Evolutionary conservation across 2,888 invertebrate species (phyloP).

Genomic region (Tholera decimalis): DNA sequence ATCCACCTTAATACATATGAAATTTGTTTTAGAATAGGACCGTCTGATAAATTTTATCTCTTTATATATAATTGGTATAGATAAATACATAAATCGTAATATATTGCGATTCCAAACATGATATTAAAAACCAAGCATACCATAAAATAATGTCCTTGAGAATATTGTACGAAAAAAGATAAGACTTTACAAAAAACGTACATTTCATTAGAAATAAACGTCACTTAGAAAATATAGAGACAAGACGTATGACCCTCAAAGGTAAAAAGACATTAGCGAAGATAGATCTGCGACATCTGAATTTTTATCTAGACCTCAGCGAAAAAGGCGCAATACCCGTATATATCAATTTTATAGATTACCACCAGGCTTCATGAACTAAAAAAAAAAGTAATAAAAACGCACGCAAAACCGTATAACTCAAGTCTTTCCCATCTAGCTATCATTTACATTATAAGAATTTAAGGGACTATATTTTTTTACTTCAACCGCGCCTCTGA

Average conservation of each 20-base stretch:
- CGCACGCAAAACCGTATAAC: constrained; percentile 44
- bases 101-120: too few relatives aligned
- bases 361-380: constrained; percentile 52
- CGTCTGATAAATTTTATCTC: too few relatives aligned
- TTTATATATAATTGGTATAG: too few relatives aligned
- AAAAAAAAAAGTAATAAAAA: constrained; percentile 56
- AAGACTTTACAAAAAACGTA: constrained; percentile 12
- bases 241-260: constrained; percentile 52
- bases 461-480: constrained; percentile 54
- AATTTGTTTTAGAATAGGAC: too few relatives aligned
- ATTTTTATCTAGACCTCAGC: constrained; percentile 52
- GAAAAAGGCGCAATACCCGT: constrained; percentile 39
- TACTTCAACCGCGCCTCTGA: constrained; percentile 50
- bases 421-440: constrained; percentile 43
- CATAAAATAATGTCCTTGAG: constrained; percentile 3
- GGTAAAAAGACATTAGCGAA: constrained; percentile 57
- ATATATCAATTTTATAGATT: constrained; percentile 58
- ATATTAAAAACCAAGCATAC: neutral
- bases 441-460: constrained; percentile 49
- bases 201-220: constrained; percentile 54
- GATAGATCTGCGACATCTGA: constrained; percentile 54
- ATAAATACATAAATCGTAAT: too few relatives aligned
- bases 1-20: too few relatives aligned
- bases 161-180: constrained; percentile 9
- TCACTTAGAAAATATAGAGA: constrained; percentile 43